A percentile compares a stretch with the other conserved stretches of the same genome.
Evolutionary conservation across 1,140 invertebrate genomes (phyloP).

Genomic region (Mesaphorura yosii): DNA sequence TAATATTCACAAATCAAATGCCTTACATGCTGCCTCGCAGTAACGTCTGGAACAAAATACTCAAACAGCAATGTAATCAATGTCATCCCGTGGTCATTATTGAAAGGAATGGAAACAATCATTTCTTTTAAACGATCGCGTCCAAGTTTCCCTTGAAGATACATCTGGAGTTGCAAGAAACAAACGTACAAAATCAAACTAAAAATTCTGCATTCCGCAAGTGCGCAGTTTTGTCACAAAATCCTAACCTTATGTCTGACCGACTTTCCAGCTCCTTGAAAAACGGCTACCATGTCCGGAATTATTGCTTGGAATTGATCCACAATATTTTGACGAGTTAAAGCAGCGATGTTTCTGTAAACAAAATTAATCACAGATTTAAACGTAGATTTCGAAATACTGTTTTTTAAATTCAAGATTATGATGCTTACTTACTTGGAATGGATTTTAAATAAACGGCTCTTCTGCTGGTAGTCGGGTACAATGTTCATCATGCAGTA

Average conservation of each 20-base stretch:
- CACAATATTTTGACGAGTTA: neutral
- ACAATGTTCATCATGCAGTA: constrained; percentile 12
- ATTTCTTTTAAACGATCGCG: constrained; percentile 9
- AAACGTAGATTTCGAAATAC: too few species aligned
- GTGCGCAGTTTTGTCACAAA: too few species aligned
- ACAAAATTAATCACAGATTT: too few species aligned
- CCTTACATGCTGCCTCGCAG: constrained; percentile 1
- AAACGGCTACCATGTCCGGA: constrained; percentile 9
- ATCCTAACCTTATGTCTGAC: too few species aligned
- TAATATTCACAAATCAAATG: neutral
- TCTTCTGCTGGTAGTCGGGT: constrained; percentile 20
- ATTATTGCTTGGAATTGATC: constrained; percentile 14
- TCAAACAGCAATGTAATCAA: constrained; percentile 10
- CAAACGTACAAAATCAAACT: too few species aligned
- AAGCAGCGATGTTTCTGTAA: neutral
- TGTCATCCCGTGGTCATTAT: constrained; percentile 6
- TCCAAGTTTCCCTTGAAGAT: neutral
- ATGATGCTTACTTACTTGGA: constrained; percentile 22
- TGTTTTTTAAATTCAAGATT: too few species aligned
- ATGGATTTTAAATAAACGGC: constrained; percentile 17
- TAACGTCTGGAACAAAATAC: constrained; percentile 10
- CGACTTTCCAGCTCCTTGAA: constrained; percentile 20
- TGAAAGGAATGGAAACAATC: constrained; percentile 19
- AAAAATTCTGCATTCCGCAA: too few species aligned
- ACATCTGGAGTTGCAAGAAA: constrained; percentile 13